phyloP scores from a whole-genome alignment of 2,113 vertebrate species.

The Hippocampus mohnikei region DNA sequence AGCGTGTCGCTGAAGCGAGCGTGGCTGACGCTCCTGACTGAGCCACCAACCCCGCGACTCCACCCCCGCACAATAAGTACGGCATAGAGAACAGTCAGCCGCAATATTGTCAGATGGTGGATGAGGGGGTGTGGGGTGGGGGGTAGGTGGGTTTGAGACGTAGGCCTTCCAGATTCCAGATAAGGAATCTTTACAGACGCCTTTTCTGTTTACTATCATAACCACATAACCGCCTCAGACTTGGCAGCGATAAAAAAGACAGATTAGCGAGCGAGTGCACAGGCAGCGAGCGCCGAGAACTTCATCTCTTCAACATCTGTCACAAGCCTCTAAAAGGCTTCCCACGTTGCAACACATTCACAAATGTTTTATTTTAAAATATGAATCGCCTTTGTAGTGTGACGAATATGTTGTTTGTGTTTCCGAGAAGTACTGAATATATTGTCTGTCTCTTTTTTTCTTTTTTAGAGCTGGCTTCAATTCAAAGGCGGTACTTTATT shows the following conservation, averaged over 20 bases:
- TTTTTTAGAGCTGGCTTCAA: slow-evolving; percentile 15
- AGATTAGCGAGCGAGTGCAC: slow-evolving; percentile 59
- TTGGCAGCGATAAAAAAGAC: slow-evolving; percentile 64
- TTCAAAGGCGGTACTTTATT: slow-evolving; percentile 39
- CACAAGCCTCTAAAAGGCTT: slow-evolving; percentile 29
- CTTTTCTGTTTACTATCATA: slow-evolving; percentile 69
- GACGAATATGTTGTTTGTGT: slow-evolving; percentile 43
- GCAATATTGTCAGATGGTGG: slow-evolving; percentile 37
- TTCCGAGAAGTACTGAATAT: slow-evolving; percentile 33
- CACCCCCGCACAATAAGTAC: slow-evolving; percentile 50
- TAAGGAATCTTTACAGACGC: slow-evolving; percentile 67
- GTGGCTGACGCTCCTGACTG: slow-evolving; percentile 64
- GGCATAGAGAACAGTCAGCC: slow-evolving; percentile 52
- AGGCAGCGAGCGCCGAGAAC: slow-evolving; percentile 42
- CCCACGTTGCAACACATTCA: slow-evolving; percentile 30
- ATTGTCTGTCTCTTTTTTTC: slow-evolving; percentile 17
- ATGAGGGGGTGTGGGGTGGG: slow-evolving; percentile 28
- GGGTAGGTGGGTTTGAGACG: slow-evolving; percentile 49
- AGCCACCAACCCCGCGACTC: slow-evolving; percentile 55
- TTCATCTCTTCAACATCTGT: slow-evolving; percentile 53
- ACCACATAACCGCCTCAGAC: slow-evolving; percentile 70
- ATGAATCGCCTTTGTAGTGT: slow-evolving; percentile 31
- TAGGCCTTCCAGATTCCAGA: slow-evolving; percentile 64
- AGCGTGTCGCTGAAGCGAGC: slow-evolving; percentile 62
- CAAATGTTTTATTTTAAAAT: slow-evolving; percentile 36